Base-by-base conservation (phyloP, 2,888 invertebrate species). In the Xestia rhomboidea region DNA sequence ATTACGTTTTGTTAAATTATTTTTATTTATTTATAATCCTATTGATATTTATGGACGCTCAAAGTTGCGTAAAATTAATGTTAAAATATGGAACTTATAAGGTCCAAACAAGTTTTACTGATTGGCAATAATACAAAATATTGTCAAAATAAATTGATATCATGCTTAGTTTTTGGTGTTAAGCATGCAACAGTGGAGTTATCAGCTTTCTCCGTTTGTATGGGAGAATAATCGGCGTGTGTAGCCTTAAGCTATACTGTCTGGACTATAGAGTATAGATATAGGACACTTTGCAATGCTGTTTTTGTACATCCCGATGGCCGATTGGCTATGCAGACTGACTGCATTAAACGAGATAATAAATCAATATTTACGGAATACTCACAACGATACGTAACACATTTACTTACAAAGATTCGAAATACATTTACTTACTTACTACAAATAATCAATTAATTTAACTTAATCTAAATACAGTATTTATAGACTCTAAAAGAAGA, bases 171-270 rank as follows among this genome's bases (percentile, higher is more conserved):
- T 13, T n/a, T 54, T 54, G 54, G 11, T 13, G 24, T 5, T 5
- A 13, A 54, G n/a, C n/a, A 54, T 13, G 2, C n/a, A 54, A n/a
- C 5, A 54, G n/a, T n/a, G 54, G n/a, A 54, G n/a, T 54, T n/a
- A 54, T 54, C 13, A 54, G n/a, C 13, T 54, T 5, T n/a, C 54
- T n/a, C 24, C 54, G 18, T 54, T n/a, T 54, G n/a, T 54, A 10
- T n/a, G n/a, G n/a, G n/a, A n/a, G n/a, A n/a, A 54, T 54, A n/a
- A 54, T 54, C 13, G 13, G 13, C 13, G n/a, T 13, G 13, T 54
- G n/a, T n/a, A n/a, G 13, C n/a, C 18, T 27, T 11, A 7, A 27
- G 5, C 13, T 57, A 13, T 51, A 93, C 94, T 91, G 8, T 60
- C 30, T 60, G 30, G 30, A 60, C 30, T 60, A 18, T 18, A 5